Percentiles rank a stretch among this genome's conserved stretches.
Evolutionary conservation across 2,113 vertebrate genomes (phyloP).

Genomic region (Apus apus): DNA sequence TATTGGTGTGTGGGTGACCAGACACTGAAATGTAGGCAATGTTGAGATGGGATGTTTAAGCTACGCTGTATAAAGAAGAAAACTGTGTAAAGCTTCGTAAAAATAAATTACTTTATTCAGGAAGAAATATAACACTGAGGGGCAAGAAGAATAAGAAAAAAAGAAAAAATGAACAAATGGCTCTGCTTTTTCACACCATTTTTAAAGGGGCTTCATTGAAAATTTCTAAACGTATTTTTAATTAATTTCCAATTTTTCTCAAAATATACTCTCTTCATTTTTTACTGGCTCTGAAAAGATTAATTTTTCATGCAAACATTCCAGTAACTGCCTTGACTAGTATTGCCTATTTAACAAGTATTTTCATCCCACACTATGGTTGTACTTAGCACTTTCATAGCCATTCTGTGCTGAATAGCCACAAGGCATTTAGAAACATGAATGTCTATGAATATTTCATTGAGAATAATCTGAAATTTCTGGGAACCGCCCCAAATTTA

Average conservation of each 20-base stretch:
- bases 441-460: background rate
- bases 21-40: accelerated
- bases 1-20: background rate
- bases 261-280: background rate
- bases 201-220: background rate
- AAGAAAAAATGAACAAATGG: background rate
- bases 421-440: background rate
- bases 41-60: background rate
- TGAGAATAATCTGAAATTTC: background rate
- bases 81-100: background rate
- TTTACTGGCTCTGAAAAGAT: background rate
- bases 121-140: background rate
- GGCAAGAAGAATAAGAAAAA: background rate
- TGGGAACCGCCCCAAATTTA: background rate
- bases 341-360: background rate
- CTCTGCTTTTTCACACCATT: background rate
- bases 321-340: background rate
- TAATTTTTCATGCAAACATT: background rate
- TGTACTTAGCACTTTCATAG: background rate
- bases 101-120: background rate
- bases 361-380: background rate
- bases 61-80: background rate
- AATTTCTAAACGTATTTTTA: background rate
- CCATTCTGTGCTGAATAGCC: background rate
- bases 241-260: background rate